Conservation (phyloP, 2,797 vertebrate species). For the Xerus rutilus region DNA sequence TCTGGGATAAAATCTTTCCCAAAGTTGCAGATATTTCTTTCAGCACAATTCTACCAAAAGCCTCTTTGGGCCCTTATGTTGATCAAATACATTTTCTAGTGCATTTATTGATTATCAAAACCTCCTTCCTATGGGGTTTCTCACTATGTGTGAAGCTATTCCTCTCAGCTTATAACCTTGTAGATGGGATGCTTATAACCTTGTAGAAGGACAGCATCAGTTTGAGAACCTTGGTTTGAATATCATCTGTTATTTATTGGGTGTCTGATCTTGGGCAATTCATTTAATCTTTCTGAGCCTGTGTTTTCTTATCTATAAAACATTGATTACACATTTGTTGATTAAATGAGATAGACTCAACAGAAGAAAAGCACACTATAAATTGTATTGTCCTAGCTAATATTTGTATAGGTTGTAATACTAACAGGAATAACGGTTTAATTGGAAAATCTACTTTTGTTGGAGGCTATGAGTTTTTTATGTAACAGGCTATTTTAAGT, state of each 20-base stretch:
- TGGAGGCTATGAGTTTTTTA: background rate
- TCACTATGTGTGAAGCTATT: background rate
- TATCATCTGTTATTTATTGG: background rate
- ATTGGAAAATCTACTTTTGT: background rate
- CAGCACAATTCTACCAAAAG: background rate
- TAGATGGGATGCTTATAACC: rapidly evolving
- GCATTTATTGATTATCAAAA: background rate
- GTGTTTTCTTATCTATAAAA: conserved; percentile 10
- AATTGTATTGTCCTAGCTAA: background rate
- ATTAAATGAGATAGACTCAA: conserved; percentile 7
- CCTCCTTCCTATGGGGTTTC: background rate
- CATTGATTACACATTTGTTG: background rate
- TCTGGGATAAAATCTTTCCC: background rate
- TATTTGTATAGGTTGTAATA: background rate
- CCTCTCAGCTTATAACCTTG: rapidly evolving
- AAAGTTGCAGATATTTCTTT: background rate
- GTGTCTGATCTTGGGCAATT: background rate
- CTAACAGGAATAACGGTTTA: background rate
- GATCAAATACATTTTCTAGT: background rate
- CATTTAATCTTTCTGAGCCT: background rate
- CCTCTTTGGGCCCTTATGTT: background rate
- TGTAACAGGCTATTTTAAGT: background rate
- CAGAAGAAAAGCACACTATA: background rate
- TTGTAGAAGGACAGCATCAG: too few species aligned
- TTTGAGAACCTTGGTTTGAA: background rate